A percentile compares a stretch with the other conserved stretches of the same genome.
phyloP scores from a whole-genome alignment of 2,888 invertebrate genomes.

The Mesorhabditis spiculigera region DNA sequence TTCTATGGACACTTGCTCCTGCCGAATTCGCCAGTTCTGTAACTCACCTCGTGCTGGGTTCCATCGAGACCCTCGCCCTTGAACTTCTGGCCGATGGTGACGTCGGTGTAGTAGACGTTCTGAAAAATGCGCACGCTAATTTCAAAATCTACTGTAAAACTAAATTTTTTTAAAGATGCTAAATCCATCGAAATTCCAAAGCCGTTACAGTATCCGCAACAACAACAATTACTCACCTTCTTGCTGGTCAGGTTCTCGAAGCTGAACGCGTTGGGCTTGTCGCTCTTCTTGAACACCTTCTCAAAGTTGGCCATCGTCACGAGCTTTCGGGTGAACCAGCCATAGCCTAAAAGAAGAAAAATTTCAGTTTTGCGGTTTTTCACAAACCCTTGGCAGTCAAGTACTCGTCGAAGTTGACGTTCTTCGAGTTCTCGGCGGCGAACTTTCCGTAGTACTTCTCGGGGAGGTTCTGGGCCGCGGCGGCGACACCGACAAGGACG shows the following conservation, averaged over 20 bases:
- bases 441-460: constrained; percentile 45
- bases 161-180: no score
- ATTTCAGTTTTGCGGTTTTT: not conserved
- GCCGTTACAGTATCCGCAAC: no score
- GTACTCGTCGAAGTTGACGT: constrained; percentile 45
- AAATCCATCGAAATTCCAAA: no score
- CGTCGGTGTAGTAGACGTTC: constrained; percentile 46
- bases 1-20: not conserved
- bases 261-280: constrained; percentile 21
- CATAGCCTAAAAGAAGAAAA: constrained; percentile 32
- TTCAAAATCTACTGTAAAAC: no score
- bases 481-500: constrained; percentile 20
- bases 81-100: constrained; percentile 47
- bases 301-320: constrained; percentile 45
- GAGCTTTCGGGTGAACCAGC: constrained; percentile 47
- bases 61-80: constrained; percentile 51
- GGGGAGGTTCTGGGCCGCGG: constrained; percentile 26
- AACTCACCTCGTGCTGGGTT: constrained; percentile 44
- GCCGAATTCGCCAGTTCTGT: not conserved
- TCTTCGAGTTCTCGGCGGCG: constrained; percentile 41
- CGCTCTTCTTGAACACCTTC: constrained; percentile 37
- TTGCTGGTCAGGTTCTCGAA: constrained; percentile 49
- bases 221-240: constrained; percentile 22
- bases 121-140: not conserved
- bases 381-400: constrained; percentile 38